Evolutionary conservation across 2,888 invertebrate genomes (phyloP), one percentile per base, ranked within the genome.

Genomic region (Ypsolopha scabrella): DNA sequence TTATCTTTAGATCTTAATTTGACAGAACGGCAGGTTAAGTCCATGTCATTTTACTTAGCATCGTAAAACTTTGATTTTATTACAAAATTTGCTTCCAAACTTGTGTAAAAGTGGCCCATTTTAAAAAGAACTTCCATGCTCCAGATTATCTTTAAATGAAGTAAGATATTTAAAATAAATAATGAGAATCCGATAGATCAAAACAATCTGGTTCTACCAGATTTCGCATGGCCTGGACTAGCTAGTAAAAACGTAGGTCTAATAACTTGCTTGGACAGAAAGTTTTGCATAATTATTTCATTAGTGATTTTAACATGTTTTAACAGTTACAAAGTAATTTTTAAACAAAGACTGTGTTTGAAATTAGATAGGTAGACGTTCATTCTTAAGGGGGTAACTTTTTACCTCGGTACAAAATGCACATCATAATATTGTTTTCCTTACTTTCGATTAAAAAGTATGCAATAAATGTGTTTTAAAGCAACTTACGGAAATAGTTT

Each of bases 241-340:
- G 45, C 34, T 33, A 45, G 51, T 61, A 61, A 58, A 60, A 59
- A 56, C 52, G 52, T 53, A 51, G 57, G 53, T 56, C 58, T 60
- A 56, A 54, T 57, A 24, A 7, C 24, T 14, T 44, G 44, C 7
- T 33, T 44, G 24, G 44, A 44, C 14, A 44, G 14, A 44, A 9
- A 24, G n/a, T 8, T 45, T 54, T 54, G 51, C 37, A n/a, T 50
- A 36, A 44, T 43, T 38, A 57, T 53, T 58, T 55, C 53, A 59
- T 54, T 47, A 34, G 14, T 33, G 43, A 51, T 50, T 39, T 39
- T 39, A 39, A 6, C 6, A 11, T 7, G 10, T 11, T 11, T 39
- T 39, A 39, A 39, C 11, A 9, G 6, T 39, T 9, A 10, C 10
- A 10, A 7, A 39, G 7, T 1, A 10, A 39, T 39, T 11, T 11